A percentile compares a stretch with the other conserved stretches of the same genome.
Conservation (phyloP, 2,797 vertebrate genomes). For the Apodemus agrarius region DNA sequence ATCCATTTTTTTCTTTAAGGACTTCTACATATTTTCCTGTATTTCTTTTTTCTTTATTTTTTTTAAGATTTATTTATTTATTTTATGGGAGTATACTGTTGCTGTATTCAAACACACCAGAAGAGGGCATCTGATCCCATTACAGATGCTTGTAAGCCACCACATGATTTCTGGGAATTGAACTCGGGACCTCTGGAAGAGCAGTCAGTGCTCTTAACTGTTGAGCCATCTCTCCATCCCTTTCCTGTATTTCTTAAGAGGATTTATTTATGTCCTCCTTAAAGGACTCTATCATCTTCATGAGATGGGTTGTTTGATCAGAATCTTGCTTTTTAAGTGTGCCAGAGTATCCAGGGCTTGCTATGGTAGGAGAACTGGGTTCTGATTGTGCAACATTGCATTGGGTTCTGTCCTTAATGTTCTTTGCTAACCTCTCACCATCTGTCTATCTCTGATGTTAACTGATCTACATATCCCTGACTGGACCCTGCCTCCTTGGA, state of each 20-base stretch:
- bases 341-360: neutral
- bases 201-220: too few species aligned
- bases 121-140: too few species aligned
- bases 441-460: neutral
- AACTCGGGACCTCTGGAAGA: too few species aligned
- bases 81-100: too few species aligned
- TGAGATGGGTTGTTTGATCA: neutral
- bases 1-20: neutral
- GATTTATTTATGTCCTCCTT: neutral
- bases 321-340: neutral
- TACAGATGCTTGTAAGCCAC: too few species aligned
- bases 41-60: too few species aligned
- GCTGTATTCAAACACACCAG: too few species aligned
- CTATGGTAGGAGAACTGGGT: neutral
- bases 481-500: neutral
- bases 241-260: neutral
- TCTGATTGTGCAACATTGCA: neutral
- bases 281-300: neutral
- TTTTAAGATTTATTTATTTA: too few species aligned
- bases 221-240: too few species aligned
- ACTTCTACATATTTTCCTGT: too few species aligned
- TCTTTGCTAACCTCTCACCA: neutral
- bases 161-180: too few species aligned
- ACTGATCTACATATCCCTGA: neutral
- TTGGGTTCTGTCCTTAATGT: neutral